Conservation (phyloP, 2,797 vertebrate genomes). For the Thunnus albacares region DNA sequence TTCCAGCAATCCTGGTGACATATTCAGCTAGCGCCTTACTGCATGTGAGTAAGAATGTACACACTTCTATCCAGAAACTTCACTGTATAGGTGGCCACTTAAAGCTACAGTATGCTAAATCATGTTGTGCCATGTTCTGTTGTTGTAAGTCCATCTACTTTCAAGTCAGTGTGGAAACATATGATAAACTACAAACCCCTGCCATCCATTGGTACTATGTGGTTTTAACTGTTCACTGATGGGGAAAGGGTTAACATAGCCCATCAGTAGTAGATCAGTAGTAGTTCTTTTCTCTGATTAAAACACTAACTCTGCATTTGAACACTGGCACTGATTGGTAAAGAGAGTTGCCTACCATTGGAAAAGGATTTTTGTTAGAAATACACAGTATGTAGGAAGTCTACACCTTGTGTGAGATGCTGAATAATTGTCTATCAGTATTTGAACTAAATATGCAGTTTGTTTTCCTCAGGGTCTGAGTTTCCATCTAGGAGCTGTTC, state of each 20-base stretch:
- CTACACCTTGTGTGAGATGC: background rate
- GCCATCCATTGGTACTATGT: background rate
- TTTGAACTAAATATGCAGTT: background rate
- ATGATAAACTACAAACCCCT: background rate
- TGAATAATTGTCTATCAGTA: background rate
- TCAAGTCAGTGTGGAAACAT: background rate
- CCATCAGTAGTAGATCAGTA: too few relatives aligned
- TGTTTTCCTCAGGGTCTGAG: conserved; percentile 89
- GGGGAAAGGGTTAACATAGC: background rate
- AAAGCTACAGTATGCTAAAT: too few relatives aligned
- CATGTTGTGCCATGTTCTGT: background rate
- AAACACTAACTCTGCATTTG: background rate
- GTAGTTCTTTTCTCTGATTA: too few relatives aligned
- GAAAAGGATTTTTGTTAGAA: background rate
- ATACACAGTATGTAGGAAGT: background rate
- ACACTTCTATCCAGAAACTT: background rate
- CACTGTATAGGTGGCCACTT: background rate
- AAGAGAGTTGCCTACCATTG: background rate
- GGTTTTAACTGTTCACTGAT: background rate
- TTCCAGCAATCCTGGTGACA: conserved; percentile 92
- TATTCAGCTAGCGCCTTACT: conserved; percentile 93
- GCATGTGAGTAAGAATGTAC: conserved; percentile 86
- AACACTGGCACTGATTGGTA: background rate
- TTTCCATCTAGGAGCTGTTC: conserved; percentile 93
- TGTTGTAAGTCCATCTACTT: background rate